Base-by-base conservation (phyloP, 64 coral and sea anemone species). In the Catalaphyllia jardinei region DNA sequence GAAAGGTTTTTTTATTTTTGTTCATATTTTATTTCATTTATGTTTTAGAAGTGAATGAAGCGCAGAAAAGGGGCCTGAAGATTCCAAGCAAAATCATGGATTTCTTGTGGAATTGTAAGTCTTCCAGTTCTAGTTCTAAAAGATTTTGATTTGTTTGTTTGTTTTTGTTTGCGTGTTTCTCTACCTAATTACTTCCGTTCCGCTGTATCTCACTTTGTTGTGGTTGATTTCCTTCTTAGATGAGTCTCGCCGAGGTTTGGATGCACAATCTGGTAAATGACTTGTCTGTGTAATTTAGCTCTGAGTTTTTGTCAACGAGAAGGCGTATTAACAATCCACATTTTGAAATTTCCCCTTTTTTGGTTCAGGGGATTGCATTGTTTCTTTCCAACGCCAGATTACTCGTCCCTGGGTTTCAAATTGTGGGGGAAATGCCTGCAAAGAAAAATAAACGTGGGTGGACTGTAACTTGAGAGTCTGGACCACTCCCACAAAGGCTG, bases 41-140 rank as follows among this genome's bases (percentile, higher is more conserved):
- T 82, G 39, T 82, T 16, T 85, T 51, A 85, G 81, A 39, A 51
- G 81, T 85, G 81, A 15, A 8, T 5, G 81, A 85, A 52, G 81
- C 81, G 0, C 62, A 69, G 0, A 85, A 85, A 51, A 61, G 81
- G 15, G 81, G 81, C 62, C 20, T 71, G 8, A 51, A 85, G 67
- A 42, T 85, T 85, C 81, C 81, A 39, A n/a, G 24, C 81, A 85
- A 85, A 8, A 69, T 85, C 31, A 24, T 50, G 10, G 81, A 85
- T 15, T 85, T 71, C 63, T 22, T 85, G 65, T 85, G 31, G 81
- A 52, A 85, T 42, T 69, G 81, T 85, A 85, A 85, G 81, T 71
- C 25, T 69, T 27, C 22, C 65, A n/a, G 24, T 25, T 69, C 5
- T 69, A 25, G 8, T 69, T n/a, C n/a, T 69, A 69, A 25, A 25